Conservation (phyloP, 2,113 vertebrate species). For the Hoplias malabaricus region DNA sequence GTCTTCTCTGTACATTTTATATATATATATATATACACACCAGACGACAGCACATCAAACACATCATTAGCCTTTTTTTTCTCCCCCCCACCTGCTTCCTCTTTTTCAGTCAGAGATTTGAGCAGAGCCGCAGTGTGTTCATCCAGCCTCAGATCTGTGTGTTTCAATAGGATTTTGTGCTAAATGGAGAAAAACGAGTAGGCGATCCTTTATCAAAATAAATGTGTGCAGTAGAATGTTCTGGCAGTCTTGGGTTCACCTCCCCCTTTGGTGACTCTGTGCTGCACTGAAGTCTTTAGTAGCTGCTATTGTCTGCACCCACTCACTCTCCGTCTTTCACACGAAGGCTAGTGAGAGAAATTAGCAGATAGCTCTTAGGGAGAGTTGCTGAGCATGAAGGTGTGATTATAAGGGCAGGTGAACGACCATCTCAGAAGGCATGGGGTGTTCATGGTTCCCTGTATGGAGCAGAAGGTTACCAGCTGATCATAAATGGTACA, state of each 20-base stretch:
- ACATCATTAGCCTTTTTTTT: conserved; percentile 25
- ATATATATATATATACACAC: background rate
- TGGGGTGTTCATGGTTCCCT: background rate
- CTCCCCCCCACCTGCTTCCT: background rate
- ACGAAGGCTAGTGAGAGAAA: conserved; percentile 13
- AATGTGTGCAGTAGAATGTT: conserved; percentile 63
- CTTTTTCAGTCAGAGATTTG: background rate
- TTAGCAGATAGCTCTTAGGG: conserved; percentile 25
- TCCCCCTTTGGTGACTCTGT: conserved; percentile 17
- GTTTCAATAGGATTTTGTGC: conserved; percentile 32
- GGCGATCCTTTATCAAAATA: conserved; percentile 60
- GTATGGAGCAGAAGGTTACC: background rate
- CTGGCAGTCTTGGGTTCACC: conserved; percentile 55
- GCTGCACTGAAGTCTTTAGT: conserved; percentile 29
- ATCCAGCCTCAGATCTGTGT: conserved; percentile 21
- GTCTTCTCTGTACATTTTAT: no score
- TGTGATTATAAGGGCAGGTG: conserved; percentile 14
- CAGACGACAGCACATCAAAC: conserved; percentile 22
- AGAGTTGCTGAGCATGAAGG: conserved; percentile 28
- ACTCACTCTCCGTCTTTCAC: conserved; percentile 50
- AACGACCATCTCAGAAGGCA: background rate
- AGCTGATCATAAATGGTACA: background rate
- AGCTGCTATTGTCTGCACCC: conserved; percentile 59
- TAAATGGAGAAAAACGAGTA: conserved; percentile 52
- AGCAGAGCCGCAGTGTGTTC: background rate